Evolutionary conservation across 2,888 invertebrate genomes (phyloP).

Genomic region (Agonum fuliginosum): DNA sequence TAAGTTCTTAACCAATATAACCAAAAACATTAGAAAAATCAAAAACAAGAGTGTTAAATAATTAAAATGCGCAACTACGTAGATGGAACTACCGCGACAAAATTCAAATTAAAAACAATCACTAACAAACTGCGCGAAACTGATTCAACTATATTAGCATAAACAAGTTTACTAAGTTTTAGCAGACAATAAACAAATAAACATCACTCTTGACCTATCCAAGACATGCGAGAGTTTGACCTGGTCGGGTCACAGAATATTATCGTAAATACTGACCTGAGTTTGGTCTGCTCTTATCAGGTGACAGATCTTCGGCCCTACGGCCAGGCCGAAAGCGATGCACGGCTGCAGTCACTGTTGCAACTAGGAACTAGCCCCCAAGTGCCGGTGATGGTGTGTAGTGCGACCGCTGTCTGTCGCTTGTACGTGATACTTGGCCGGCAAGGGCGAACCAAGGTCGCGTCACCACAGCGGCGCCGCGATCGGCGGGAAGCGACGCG

Average conservation of each 20-base stretch:
- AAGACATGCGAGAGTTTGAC: slow-evolving; percentile 36
- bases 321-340: slow-evolving; percentile 15
- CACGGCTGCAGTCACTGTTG: slow-evolving; percentile 32
- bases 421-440: slow-evolving; percentile 66
- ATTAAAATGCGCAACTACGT: slow-evolving; percentile 27
- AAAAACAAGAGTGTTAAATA: slow-evolving; percentile 1
- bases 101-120: slow-evolving; percentile 15
- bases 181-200: slow-evolving; percentile 27
- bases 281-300: slow-evolving; percentile 18
- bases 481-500: slow-evolving; percentile 63
- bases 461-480: slow-evolving; percentile 73
- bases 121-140: not conserved
- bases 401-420: slow-evolving; percentile 46
- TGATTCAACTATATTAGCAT: not conserved
- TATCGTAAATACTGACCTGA: slow-evolving; percentile 53
- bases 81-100: slow-evolving; percentile 46
- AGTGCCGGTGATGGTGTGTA: slow-evolving; percentile 18
- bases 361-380: not conserved
- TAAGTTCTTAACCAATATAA: not conserved
- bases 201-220: slow-evolving; percentile 51
- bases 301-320: slow-evolving; percentile 31
- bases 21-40: not conserved
- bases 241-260: slow-evolving; percentile 31
- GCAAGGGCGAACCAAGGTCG: slow-evolving; percentile 72
- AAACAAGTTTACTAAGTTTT: not conserved